phyloP scores from a whole-genome alignment of 2,797 vertebrate genomes.

The Hydrophis major region DNA sequence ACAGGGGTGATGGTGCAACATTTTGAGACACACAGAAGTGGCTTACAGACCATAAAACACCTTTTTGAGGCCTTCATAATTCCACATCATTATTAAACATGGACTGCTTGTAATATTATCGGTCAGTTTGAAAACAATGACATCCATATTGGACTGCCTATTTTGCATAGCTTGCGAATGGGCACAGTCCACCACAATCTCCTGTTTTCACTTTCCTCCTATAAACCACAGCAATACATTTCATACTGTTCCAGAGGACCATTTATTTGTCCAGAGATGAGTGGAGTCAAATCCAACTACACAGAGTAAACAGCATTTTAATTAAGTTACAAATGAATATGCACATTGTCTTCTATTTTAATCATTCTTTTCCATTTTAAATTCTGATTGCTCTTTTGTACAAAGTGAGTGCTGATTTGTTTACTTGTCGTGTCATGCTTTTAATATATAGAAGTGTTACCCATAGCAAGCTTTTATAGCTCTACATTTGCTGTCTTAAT shows the following conservation, averaged over 20 bases:
- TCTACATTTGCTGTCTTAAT: background rate
- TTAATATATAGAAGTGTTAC: background rate
- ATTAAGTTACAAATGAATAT: background rate
- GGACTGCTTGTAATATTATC: background rate
- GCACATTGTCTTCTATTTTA: background rate
- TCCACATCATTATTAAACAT: background rate
- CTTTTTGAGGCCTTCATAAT: background rate
- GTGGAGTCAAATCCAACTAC: background rate
- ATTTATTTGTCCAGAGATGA: background rate
- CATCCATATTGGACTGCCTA: background rate
- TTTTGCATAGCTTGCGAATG: background rate
- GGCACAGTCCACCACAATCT: background rate
- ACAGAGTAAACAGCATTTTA: background rate
- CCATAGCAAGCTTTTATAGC: background rate
- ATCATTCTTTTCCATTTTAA: background rate
- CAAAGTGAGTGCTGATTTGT: background rate
- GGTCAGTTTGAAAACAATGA: background rate
- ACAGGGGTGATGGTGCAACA: background rate
- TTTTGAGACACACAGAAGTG: background rate
- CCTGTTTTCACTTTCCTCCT: background rate
- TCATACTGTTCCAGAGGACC: background rate
- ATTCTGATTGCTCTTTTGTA: slow-evolving; percentile 5
- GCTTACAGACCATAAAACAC: background rate
- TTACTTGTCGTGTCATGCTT: background rate
- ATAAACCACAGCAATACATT: background rate